Evolutionary conservation across 1,140 invertebrate species (phyloP).

Genomic region (Nephila pilipes): DNA sequence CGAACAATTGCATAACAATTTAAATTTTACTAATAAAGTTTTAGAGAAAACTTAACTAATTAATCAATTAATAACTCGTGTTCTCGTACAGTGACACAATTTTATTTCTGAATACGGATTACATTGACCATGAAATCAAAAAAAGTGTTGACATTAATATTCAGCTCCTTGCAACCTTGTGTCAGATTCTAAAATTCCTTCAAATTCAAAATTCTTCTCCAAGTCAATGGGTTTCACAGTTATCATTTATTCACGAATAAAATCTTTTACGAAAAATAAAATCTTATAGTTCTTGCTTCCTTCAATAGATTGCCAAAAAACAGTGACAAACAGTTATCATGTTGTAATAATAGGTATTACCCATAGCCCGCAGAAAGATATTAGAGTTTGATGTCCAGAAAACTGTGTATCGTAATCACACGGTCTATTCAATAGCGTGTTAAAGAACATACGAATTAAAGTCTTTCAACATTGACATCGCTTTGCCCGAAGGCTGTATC

Average conservation of each 20-base stretch:
- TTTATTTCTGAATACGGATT: too few relatives aligned
- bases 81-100: too few relatives aligned
- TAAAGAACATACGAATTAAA: neutral
- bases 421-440: neutral
- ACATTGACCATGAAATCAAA: too few relatives aligned
- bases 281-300: neutral
- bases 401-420: neutral
- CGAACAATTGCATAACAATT: too few relatives aligned
- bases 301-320: neutral
- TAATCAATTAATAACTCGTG: too few relatives aligned
- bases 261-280: neutral
- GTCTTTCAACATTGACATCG: neutral
- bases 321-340: neutral
- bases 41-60: too few relatives aligned
- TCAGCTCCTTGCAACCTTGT: too few relatives aligned
- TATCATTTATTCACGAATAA: neutral
- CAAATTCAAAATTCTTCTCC: neutral
- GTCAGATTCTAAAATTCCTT: too few relatives aligned
- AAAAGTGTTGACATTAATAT: too few relatives aligned
- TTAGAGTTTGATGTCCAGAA: neutral
- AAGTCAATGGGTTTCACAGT: neutral
- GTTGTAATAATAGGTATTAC: neutral
- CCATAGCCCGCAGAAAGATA: neutral
- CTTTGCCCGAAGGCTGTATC: neutral
- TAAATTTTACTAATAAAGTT: too few relatives aligned